phyloP scores from a whole-genome alignment of 2,797 vertebrate genomes.

The Pogonophryne albipinna region DNA sequence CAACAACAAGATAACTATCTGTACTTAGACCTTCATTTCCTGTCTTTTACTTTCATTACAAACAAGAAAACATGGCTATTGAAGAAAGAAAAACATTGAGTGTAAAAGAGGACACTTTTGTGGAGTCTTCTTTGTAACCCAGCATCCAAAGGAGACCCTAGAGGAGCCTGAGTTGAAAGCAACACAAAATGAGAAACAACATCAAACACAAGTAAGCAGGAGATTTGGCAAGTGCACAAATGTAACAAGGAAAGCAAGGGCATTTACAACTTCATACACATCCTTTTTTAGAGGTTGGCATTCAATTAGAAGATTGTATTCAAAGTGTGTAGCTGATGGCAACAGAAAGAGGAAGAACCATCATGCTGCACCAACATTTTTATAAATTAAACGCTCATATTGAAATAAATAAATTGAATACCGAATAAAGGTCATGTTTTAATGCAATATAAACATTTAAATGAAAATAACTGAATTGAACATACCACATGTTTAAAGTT shows the following conservation, averaged over 20 bases:
- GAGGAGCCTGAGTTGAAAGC: constrained; percentile 70
- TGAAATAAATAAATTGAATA: constrained; percentile 1
- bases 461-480: neutral
- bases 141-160: constrained; percentile 52
- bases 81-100: constrained; percentile 24
- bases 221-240: constrained; percentile 61
- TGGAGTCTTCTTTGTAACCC: constrained; percentile 53
- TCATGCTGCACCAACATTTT: neutral
- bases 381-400: neutral
- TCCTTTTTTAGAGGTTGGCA: constrained; percentile 51
- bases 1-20: constrained; percentile 11
- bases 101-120: constrained; percentile 31
- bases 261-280: constrained; percentile 48
- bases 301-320: constrained; percentile 14
- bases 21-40: constrained; percentile 16
- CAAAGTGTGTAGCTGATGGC: constrained; percentile 34
- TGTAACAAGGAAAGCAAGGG: constrained; percentile 47
- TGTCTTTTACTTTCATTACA: constrained; percentile 12
- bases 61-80: constrained; percentile 25
- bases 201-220: constrained; percentile 53
- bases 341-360: constrained; percentile 15
- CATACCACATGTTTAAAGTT: too few relatives aligned
- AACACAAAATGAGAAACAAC: constrained; percentile 55
- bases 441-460: neutral
- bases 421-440: neutral